Evolutionary conservation across 2,888 invertebrate genomes (phyloP), one percentile per base, ranked within the genome.

Genomic region (Masnerella sp.): DNA sequence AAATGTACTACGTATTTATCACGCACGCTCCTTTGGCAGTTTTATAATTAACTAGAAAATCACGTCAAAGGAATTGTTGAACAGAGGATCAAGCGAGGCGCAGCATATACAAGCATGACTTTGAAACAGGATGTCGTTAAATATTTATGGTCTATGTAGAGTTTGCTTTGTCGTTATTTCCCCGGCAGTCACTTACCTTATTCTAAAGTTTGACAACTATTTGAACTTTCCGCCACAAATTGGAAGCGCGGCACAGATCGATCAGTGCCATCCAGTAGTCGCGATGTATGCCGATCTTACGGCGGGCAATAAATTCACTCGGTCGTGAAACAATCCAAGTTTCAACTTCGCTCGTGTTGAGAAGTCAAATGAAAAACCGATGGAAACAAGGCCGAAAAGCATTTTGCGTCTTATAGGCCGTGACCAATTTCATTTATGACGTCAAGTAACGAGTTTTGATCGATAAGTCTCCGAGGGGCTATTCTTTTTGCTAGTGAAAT

Each of bases 181-280:
- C 25, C 45, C 22, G 51, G 52, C 52, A 68, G 56, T 58, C 54
- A 54, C 74, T 67, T 64, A 64, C 65, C 58, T 52, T 71, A 67
- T 75, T 62, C 70, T 17, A 52, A 71, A 75, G 75, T 75, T 75
- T 62, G 70, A 75, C 75, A 75, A 75, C 75, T 71, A 65, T 71
- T 71, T 70, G 71, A 75, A 75, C 65, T 74, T 74, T 68, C 52
- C 22, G 58, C 58, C 58, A 30, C 68, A 74, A 68, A 64, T 73
- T 64, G 51, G 51, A 73, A 58, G 43, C 42, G 45, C 34, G 8
- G 30, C 28, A 4, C 15, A 51, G 32, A 73, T 68, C 68, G 62
- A 73, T 73, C 73, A 68, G 58, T 62, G 73, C 62, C 54, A 51
- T 73, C 49, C 38, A 62, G 47, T 54, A 42, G 58, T 61, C 43